Evolutionary conservation across 2,113 vertebrate species (phyloP), one percentile per base, ranked within the genome.

Genomic region (Cyprinodon variegatus): DNA sequence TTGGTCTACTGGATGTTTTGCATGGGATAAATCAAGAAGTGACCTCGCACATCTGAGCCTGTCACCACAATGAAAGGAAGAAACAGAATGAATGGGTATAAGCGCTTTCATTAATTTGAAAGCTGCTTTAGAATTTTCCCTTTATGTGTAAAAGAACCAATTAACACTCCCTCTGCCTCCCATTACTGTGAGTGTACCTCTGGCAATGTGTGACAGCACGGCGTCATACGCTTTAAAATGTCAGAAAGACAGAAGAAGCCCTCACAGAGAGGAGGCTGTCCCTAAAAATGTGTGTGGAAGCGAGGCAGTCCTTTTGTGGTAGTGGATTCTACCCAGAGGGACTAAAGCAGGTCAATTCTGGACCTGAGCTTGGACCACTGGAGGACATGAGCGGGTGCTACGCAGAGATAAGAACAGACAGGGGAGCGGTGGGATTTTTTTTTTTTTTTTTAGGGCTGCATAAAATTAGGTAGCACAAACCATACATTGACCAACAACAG

Each of bases 301-400:
- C 4, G 61, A 38, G 73, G 59, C 65, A 71, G 68, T 68, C 29
- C 48, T 0, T 65, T 53, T 22, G 70, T 20, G 11, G 29, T 37
- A 8, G 45, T 1, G 61, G 53, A 60, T 59, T 37, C 65, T 14
- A 7, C 63, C 73, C 72, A 41, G 10, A 9, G 70, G 64, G 73
- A 76, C 46, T 37, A 43, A 29, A 79, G 74, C 79, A 79, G 86
- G 86, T 87, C 61, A 7, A 74, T 65, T 75, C 45, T 80, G 71
- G 84, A 78, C 83, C 40, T 76, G 43, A 61, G 65, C 69, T 57
- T 20, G 72, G 65, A 59, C 63, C 68, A 46, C 59, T 48, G 68
- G 70, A 82, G 84, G 84, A 88, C 72, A 66, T 68, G 81, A 87
- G 77, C 71, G 39, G 46, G 81, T 91, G 90, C 85, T 85, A 45